Evolutionary conservation across 2,888 invertebrate genomes (phyloP).

Genomic region (Sericinus montela): DNA sequence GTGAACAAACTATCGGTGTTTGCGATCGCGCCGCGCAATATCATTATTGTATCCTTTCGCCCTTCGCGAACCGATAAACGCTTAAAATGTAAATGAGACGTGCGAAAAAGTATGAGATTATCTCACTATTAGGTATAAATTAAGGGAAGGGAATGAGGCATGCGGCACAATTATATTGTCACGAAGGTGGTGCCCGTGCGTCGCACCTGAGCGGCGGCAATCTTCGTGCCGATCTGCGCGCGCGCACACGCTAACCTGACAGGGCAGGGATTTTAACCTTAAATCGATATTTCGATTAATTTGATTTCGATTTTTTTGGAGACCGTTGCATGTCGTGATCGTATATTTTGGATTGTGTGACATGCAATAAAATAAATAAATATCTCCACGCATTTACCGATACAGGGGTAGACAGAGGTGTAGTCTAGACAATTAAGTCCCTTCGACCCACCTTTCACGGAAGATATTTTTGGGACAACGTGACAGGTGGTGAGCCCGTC

Average conservation of each 20-base stretch:
- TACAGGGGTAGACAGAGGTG: no score
- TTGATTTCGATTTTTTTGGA: conserved; percentile 11
- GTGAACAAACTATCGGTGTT: conserved; percentile 34
- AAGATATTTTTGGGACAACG: no score
- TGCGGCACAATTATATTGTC: conserved; percentile 77
- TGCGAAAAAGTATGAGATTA: conserved; percentile 69
- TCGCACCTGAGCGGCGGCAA: conserved; percentile 39
- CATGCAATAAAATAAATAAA: no score
- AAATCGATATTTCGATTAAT: conserved; percentile 10
- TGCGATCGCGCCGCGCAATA: conserved; percentile 43
- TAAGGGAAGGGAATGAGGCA: conserved; percentile 66
- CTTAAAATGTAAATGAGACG: conserved; percentile 74
- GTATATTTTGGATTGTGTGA: no score
- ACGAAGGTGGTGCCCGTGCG: conserved; percentile 48
- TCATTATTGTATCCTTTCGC: conserved; percentile 59
- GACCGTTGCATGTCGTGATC: no score
- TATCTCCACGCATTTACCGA: no score
- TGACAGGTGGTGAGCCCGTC: no score
- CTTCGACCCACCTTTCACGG: no score
- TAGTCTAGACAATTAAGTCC: no score
- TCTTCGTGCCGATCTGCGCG: conserved; percentile 41
- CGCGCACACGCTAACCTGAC: conserved; percentile 44
- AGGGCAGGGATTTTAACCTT: conserved; percentile 26
- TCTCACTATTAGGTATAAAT: conserved; percentile 77
- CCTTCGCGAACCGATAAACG: conserved; percentile 46